Base-by-base conservation (phyloP, 2,888 invertebrate genomes). In the Macroteleia sp. region DNA sequence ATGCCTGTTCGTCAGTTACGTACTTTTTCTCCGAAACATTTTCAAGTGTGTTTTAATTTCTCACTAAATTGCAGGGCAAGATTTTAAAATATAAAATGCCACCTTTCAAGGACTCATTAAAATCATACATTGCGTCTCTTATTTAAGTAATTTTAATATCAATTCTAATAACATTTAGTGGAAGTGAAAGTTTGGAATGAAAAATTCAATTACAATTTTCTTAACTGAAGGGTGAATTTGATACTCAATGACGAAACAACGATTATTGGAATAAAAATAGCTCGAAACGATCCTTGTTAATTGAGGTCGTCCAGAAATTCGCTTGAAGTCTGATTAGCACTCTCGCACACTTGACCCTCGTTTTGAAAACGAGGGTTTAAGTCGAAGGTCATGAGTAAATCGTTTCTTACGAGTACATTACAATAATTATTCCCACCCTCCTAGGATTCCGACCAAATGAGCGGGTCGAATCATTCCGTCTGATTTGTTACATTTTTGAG, bases 281-380 rank as follows among this genome's bases (percentile, higher is more conserved):
- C 83, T 83, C 84, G 84, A 84, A 86, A 86, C 84, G 84, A 84
- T 84, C 82, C 81, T 82, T 81, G 80, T 84, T 87, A 88, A 89
- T 88, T 88, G 87, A 83, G 70, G 54, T 82, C 84, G 80, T 85
- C 79, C 81, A 80, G 82, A 83, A 85, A 83, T 87, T 86, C 82
- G 84, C 85, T 86, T 87, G 83, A 84, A 86, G 86, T 87, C 85
- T 85, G 88, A 88, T 88, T 87, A 88, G 86, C 84, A 84, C 82
- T 82, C 79, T 82, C 30, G n/a, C n/a, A 52, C 36, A 17, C 39
- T 62, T 70, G 70, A 64, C 59, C 64, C 59, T 70, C 59, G 59
- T 77, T 70, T 14, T 1, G 14, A 22, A 44, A 62, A 59, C 46
- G 64, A 59, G 56, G 44, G 64, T 59, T 52, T 56, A 44, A 76